Percentiles rank a stretch among this genome's conserved stretches.
Conservation (phyloP, 2,113 vertebrate species). For the Chaenogobius annularis region DNA sequence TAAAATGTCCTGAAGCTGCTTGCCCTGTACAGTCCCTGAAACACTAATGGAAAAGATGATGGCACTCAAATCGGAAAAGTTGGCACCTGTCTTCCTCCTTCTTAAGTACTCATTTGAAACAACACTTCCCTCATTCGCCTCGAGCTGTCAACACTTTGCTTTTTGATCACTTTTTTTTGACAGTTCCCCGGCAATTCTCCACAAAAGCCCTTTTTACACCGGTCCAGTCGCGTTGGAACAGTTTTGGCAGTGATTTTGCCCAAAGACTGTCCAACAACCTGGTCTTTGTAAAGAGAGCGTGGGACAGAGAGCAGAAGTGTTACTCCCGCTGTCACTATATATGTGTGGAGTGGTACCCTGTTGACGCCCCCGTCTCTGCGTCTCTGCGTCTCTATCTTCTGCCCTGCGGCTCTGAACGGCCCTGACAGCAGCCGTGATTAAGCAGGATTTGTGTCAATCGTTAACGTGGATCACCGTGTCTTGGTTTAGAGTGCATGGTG, state of each 20-base stretch:
- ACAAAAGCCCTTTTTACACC: slow-evolving; percentile 56
- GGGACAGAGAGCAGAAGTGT: slow-evolving; percentile 46
- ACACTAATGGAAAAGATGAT: slow-evolving; percentile 3
- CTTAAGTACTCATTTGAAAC: slow-evolving; percentile 4
- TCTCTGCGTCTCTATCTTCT: slow-evolving; percentile 32
- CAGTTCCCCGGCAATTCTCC: slow-evolving; percentile 44
- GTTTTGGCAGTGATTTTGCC: slow-evolving; percentile 46
- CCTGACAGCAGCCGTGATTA: slow-evolving; percentile 45
- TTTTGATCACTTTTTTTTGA: slow-evolving; percentile 27
- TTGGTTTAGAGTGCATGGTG: slow-evolving; percentile 38
- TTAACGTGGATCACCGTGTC: slow-evolving; percentile 9
- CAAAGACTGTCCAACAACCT: slow-evolving; percentile 58
- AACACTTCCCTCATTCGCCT: slow-evolving; percentile 2
- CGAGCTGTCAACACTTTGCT: slow-evolving; percentile 13
- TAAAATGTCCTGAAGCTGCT: background rate
- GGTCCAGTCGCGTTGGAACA: slow-evolving; percentile 31
- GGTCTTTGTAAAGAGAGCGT: slow-evolving; percentile 50
- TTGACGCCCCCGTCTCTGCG: slow-evolving; percentile 42
- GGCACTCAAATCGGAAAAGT: background rate
- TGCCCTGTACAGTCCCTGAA: background rate
- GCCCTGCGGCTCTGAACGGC: slow-evolving; percentile 34
- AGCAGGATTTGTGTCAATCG: slow-evolving; percentile 56
- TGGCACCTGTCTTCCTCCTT: slow-evolving; percentile 1
- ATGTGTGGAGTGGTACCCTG: slow-evolving; percentile 46
- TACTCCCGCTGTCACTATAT: slow-evolving; percentile 58